A percentile compares a stretch with the other conserved stretches of the same genome.
These are phyloP conservation scores for Adela reaumurella DNA, from an alignment of 2,888 invertebrate species.

Conservation along the genomic window DNA sequence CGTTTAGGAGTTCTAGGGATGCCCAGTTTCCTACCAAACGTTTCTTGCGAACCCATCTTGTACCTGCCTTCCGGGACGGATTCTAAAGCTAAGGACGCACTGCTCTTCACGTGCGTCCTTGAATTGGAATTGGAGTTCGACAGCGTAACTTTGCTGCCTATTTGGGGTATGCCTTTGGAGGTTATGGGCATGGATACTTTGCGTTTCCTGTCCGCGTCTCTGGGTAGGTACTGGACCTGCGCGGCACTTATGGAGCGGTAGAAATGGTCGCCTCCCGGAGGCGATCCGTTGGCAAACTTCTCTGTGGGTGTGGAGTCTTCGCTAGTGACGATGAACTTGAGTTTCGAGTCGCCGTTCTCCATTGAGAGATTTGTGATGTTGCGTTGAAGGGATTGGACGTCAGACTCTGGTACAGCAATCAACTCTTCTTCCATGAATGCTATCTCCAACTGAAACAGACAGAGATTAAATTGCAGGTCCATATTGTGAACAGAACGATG, in stretches of 20 bases:
- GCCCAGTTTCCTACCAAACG: slow-evolving; percentile 33
- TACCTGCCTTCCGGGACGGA: slow-evolving; percentile 66
- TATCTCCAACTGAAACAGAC: too few species aligned
- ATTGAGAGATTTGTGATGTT: slow-evolving; percentile 8
- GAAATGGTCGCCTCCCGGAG: slow-evolving; percentile 41
- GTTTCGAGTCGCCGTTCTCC: slow-evolving; percentile 4
- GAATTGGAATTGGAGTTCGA: slow-evolving; percentile 27
- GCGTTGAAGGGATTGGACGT: slow-evolving; percentile 11
- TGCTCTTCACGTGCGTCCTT: slow-evolving; percentile 60
- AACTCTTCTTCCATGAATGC: slow-evolving; percentile 36
- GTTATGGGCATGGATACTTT: slow-evolving; percentile 32
- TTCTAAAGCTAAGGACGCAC: slow-evolving; percentile 57
- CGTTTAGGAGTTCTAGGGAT: slow-evolving; percentile 56
- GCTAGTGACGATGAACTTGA: neutral
- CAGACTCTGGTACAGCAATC: slow-evolving; percentile 24
- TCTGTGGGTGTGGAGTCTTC: slow-evolving; percentile 20
- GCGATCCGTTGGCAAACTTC: slow-evolving; percentile 31
- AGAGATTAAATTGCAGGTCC: too few species aligned
- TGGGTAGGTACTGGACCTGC: slow-evolving; percentile 50
- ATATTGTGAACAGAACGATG: too few species aligned
- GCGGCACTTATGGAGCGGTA: slow-evolving; percentile 70
- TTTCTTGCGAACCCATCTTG: slow-evolving; percentile 33
- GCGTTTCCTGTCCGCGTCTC: slow-evolving; percentile 26
- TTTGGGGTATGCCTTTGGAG: slow-evolving; percentile 52
- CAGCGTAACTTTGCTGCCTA: slow-evolving; percentile 49